Base-by-base conservation (phyloP, 2,113 vertebrate species). In the Ariopsis seemanni region DNA sequence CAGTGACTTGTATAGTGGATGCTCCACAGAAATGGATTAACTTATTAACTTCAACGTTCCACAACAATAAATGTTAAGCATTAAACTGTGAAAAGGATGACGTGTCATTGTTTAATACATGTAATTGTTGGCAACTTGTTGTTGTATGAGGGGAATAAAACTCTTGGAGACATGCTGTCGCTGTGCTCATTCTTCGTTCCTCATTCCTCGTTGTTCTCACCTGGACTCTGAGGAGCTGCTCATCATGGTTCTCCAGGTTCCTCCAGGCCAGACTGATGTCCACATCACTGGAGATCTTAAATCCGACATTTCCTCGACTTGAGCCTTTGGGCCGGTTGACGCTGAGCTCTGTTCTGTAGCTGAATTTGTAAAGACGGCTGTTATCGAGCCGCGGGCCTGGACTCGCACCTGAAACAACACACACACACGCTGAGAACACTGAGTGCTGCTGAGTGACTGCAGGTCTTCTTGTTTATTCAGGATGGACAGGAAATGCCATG, bases 351-450 rank as follows among this genome's bases (percentile, higher is more conserved):
- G 96, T 94, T 82, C 93, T 94, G 92, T 99, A 99, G 88, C 93
- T 91, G 94, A 97, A 98, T 93, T 95, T 97, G 89, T 99, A 98
- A 55, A 97, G 92, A 90, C 95, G 97, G 88, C 97, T 96, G 94
- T 97, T 97, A 92, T 96, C 97, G 89, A 99, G 94, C 55, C 95
- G 96, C 89, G 96, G 97, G 88, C 97, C 98, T 60, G 95, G 95
- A 72, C 93, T 96, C 89, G 92, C 97, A 93, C 96, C 97, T 99
- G 94, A 92, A 93, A 86, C 93, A 95, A 95, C 93, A 95, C 85
- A 89, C 60, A 74, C 55, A 67, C 18, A 27, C n/a, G 22, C 83
- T 82, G 57, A 22, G 48, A 34, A 86, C 18, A 63, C 11, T 82
- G 74, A 11, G 53, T 9, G 52, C 81, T 2, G 34, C 8, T 82